Evolutionary conservation across 2,888 invertebrate genomes (phyloP), one percentile per base, ranked within the genome.

Genomic region (Meteorus cinctellus): DNA sequence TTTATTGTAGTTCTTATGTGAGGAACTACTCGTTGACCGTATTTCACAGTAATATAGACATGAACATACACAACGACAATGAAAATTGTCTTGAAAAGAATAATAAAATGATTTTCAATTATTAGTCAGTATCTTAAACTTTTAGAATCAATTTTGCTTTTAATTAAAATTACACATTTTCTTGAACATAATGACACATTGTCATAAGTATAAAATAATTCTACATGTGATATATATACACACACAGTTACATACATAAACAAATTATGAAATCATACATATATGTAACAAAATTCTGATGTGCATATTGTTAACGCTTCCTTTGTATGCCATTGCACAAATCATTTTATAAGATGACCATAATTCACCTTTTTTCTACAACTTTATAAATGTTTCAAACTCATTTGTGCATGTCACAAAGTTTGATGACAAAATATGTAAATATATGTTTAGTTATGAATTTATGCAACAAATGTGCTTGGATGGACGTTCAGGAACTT

Each of bases 11-110:
- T 55, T 8, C 8, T n/a, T 19, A 19, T 19, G 19, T 55, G 8
- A 55, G 55, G 24, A 55, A 19, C 79, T 80, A 80, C 75, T 81
- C 81, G 77, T 82, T 81, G 80, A 75, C 81, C 82, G 79, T 79
- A 81, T 80, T 71, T 81, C 81, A 81, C 83, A 77, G 84, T 83
- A 83, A 84, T 84, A 84, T 78, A 81, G 71, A 79, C 60, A 65
- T 78, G 78, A 67, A 72, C n/a, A 59, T n/a, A 60, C 66, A 76
- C 45, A 6, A 16, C n/a, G 16, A 48, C 41, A 41, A 41, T 41
- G 41, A 8, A 10, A 8, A 41, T 12, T n/a, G n/a, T 48, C 16
- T 48, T 6, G n/a, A 5, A 5, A 14, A 4, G 3, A n/a, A 45
- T 48, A 5, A 48, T 48, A n/a, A 48, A 4, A 48, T 16, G n/a